Evolutionary conservation across 2,888 invertebrate species (phyloP), one percentile per base, ranked within the genome.

Genomic region (Masnerella sp.): DNA sequence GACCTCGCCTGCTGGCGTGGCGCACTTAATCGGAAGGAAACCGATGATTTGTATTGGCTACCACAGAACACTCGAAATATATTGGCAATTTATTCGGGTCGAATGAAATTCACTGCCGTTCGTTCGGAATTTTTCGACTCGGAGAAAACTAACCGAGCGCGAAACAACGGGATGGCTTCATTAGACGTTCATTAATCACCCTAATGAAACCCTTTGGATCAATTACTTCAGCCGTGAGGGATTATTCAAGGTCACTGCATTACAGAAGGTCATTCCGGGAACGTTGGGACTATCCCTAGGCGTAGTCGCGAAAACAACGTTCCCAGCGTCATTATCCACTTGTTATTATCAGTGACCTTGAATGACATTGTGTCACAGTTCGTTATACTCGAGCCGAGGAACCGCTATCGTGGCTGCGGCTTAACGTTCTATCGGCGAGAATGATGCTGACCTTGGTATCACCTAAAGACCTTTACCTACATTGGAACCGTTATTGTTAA

Each of bases 401-500:
- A 69, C 52, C 61, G 61, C 69, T 59, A 69, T 38, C 34, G 25
- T 18, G 34, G 36, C 38, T 49, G n/a, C 36, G 30, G 28, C 36
- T 11, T 11, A 61, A 58, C 47, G 38, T 52, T 59, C 43, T 58
- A 20, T 36, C 8, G 22, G n/a, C 11, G 40, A 28, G 59, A 45
- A 59, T 38, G 38, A 22, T 28, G 20, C 12, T 68, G 52, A 68
- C 52, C 59, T 67, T 67, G 67, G 43, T 58, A 49, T 42, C 42
- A 67, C 49, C 52, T 25, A 45, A 52, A 22, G 59, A 68, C 68
- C 59, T 52, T 59, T 59, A 51, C 59, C 49, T 36, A 68, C n/a
- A 52, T 59, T 15, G 22, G 36, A 45, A 68, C 68, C 68, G 68
- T 68, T 68, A 68, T 52, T 49, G 36, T 43, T 45, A 59, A 68